Conservation (phyloP, 2,797 vertebrate species). For the Synanceia verrucosa region DNA sequence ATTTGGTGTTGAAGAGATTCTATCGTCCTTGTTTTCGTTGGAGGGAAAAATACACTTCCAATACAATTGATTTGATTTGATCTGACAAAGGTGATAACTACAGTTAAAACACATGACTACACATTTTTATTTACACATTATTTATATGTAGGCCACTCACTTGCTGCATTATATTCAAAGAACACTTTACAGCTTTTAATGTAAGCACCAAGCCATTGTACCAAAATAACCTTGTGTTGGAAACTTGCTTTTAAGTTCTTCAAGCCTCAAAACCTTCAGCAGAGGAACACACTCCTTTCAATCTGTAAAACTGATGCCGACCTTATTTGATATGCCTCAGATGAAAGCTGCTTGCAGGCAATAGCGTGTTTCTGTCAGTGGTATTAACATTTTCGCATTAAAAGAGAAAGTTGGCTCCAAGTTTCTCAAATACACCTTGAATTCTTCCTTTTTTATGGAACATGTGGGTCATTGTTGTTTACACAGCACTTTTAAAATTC, state of each 20-base stretch:
- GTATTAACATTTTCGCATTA: not conserved
- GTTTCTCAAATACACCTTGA: not conserved
- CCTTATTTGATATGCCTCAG: constrained; percentile 5
- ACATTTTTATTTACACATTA: constrained; percentile 15
- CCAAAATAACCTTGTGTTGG: constrained; percentile 3
- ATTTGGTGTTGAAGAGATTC: not conserved
- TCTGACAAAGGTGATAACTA: constrained; percentile 22
- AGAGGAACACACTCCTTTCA: constrained; percentile 24
- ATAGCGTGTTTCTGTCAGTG: constrained; percentile 8
- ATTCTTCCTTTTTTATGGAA: not conserved
- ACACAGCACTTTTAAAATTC: not conserved
- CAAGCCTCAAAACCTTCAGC: constrained; percentile 21
- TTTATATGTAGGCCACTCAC: constrained; percentile 7
- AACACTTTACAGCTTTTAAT: constrained; percentile 6
- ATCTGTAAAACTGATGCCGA: constrained; percentile 2
- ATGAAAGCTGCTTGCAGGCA: constrained; percentile 15
- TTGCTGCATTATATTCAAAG: constrained; percentile 19
- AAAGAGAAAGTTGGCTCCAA: not conserved
- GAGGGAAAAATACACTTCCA: constrained; percentile 8
- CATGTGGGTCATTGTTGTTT: not conserved
- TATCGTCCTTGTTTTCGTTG: not conserved
- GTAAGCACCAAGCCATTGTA: constrained; percentile 16
- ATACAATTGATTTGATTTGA: constrained; percentile 30
- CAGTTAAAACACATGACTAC: constrained; percentile 15
- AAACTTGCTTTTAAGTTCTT: constrained; percentile 20